Conservation (phyloP, 2,888 invertebrate genomes). For the Sminthurinus aureus region DNA sequence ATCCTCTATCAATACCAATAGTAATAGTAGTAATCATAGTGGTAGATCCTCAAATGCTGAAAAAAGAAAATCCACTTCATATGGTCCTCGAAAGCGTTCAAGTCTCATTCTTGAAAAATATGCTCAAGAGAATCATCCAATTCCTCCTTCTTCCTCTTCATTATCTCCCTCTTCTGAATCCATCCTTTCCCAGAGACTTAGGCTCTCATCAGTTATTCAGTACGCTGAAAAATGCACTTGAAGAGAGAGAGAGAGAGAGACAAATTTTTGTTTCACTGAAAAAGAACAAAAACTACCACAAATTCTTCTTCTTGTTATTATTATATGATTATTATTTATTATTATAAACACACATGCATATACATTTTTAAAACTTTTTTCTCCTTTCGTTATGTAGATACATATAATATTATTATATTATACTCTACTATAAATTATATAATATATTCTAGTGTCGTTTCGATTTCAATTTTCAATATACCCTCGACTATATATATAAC, state of each 20-base stretch:
- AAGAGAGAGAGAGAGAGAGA: not conserved
- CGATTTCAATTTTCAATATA: no score
- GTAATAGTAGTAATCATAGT: not conserved
- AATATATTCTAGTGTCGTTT: no score
- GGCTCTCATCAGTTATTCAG: slow-evolving; percentile 81
- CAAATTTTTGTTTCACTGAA: no score
- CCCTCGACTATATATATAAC: no score
- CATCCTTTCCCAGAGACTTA: slow-evolving; percentile 62
- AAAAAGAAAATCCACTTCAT: slow-evolving; percentile 28
- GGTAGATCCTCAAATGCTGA: slow-evolving; percentile 19
- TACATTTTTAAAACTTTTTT: no score
- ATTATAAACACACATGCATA: not conserved
- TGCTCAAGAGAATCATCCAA: slow-evolving; percentile 57
- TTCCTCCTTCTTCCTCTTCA: slow-evolving; percentile 37
- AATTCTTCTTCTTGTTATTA: no score
- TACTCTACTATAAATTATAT: no score
- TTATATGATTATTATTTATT: no score
- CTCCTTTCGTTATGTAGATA: not conserved
- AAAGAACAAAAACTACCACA: no score
- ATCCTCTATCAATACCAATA: no score
- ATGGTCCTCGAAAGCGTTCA: slow-evolving; percentile 58
- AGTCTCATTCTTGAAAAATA: slow-evolving; percentile 60
- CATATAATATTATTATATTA: no score
- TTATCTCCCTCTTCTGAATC: slow-evolving; percentile 48
- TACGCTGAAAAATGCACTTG: slow-evolving; percentile 69